Evolutionary conservation across 2,113 vertebrate species (phyloP).

Genomic region (Oceanites oceanicus): DNA sequence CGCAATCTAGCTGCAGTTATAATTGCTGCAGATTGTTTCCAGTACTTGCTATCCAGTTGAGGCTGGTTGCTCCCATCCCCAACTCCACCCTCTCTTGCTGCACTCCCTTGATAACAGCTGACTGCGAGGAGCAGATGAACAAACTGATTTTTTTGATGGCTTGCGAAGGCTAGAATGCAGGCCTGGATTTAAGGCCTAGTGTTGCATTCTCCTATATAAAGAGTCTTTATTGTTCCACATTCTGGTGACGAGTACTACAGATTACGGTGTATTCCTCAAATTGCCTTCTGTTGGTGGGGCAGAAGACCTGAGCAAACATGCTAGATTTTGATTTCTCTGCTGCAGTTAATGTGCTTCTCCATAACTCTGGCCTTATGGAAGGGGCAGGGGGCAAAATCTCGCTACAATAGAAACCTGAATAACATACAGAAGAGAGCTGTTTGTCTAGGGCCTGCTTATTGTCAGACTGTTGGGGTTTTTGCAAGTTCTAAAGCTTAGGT

Average conservation of each 20-base stretch:
- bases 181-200: background rate
- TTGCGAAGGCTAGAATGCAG: background rate
- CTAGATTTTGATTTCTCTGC: background rate
- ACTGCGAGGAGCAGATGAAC: background rate
- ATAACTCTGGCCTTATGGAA: background rate
- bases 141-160: background rate
- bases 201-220: background rate
- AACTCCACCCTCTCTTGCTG: background rate
- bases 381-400: background rate
- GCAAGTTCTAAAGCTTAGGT: background rate
- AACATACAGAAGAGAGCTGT: fast-evolving
- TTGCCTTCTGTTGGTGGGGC: background rate
- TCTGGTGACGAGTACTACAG: background rate
- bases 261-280: fast-evolving
- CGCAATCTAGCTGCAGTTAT: background rate
- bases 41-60: background rate
- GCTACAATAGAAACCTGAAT: background rate
- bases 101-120: background rate
- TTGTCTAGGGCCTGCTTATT: background rate
- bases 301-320: background rate
- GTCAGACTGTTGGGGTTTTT: background rate
- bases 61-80: background rate
- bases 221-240: fast-evolving
- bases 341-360: background rate
- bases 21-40: background rate